A percentile compares a stretch with the other conserved stretches of the same genome.
Conservation (phyloP, 2,797 vertebrate genomes). For the Halcyon chelicuti region DNA sequence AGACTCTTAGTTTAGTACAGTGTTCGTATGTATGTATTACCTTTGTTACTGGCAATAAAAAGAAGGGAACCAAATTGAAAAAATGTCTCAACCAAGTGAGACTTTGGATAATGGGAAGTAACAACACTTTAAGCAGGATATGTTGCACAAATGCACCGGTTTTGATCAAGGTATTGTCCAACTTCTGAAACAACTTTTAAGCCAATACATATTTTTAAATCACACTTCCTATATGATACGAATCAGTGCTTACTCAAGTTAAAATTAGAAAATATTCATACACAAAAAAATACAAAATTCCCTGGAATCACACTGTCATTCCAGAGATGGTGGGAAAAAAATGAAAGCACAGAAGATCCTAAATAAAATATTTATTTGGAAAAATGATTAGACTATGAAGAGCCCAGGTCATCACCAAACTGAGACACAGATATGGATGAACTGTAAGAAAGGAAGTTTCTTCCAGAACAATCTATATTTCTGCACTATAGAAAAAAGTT, state of each 20-base stretch:
- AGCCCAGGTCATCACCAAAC: not conserved
- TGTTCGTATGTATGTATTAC: not conserved
- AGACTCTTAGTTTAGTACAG: not conserved
- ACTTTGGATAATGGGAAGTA: not conserved
- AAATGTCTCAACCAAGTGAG: not conserved
- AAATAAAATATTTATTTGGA: not conserved
- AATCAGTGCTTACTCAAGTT: not conserved
- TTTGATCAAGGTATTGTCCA: not conserved
- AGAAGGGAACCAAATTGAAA: not conserved
- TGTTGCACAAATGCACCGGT: not conserved
- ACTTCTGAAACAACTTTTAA: not conserved
- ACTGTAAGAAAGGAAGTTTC: not conserved
- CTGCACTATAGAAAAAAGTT: not conserved
- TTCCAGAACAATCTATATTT: not conserved
- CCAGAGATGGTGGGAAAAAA: not conserved
- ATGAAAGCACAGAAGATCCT: not conserved
- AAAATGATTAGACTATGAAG: not conserved
- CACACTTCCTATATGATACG: not conserved
- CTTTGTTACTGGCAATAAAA: not conserved
- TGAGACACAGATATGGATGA: not conserved
- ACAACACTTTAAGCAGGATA: not conserved
- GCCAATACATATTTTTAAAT: not conserved
- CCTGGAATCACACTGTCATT: not conserved
- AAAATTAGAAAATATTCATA: not conserved
- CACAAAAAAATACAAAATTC: not conserved